Evolutionary conservation across 2,797 vertebrate species (phyloP).

Genomic region (Astyanax mexicanus): DNA sequence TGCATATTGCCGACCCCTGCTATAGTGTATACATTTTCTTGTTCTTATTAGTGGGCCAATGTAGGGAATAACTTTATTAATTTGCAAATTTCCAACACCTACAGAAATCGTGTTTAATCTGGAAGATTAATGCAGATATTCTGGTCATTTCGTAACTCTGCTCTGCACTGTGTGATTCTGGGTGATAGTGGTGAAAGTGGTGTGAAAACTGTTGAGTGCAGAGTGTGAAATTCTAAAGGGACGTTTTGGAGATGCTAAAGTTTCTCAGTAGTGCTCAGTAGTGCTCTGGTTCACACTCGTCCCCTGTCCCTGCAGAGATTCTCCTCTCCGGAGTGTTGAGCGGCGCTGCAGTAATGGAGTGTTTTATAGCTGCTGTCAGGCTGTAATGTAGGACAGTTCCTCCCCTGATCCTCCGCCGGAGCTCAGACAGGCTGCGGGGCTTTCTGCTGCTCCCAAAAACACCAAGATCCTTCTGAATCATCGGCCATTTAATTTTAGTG

Average conservation of each 20-base stretch:
- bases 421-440: not conserved
- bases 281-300: not conserved
- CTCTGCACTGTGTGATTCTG: not conserved
- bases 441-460: not conserved
- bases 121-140: not conserved
- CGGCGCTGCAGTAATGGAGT: not conserved
- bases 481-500: no score
- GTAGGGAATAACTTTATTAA: no score
- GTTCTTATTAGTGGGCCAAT: no score
- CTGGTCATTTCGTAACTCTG: not conserved
- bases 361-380: not conserved
- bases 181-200: not conserved
- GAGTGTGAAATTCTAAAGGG: not conserved
- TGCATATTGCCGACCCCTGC: no score
- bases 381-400: not conserved
- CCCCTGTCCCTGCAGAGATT: not conserved
- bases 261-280: not conserved
- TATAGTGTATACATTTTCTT: no score
- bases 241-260: not conserved
- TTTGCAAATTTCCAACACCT: no score
- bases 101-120: no score
- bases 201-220: not conserved
- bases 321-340: not conserved
- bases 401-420: not conserved
- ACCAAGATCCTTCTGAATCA: not conserved